These are phyloP conservation scores for Drosophila repletoides DNA, from an alignment of 1,140 invertebrate species.

Conservation along the genomic window DNA sequence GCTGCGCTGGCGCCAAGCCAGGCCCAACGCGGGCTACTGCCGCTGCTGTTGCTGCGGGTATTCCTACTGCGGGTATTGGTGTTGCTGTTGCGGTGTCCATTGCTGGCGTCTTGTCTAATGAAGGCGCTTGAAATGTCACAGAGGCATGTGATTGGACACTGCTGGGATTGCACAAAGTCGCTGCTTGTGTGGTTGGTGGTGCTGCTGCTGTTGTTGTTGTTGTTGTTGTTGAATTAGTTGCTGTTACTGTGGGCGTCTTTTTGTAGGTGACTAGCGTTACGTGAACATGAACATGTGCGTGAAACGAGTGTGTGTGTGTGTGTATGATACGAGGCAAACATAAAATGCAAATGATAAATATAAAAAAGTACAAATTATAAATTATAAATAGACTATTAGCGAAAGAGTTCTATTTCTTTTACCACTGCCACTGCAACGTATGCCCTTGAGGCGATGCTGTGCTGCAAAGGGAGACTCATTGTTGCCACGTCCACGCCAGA, in stretches of 20 bases:
- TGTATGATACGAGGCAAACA: constrained; percentile 20
- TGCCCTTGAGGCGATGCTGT: constrained; percentile 76
- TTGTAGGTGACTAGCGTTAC: constrained; percentile 71
- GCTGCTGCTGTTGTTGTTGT: constrained; percentile 5
- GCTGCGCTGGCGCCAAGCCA: constrained; percentile 32
- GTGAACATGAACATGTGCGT: constrained; percentile 28
- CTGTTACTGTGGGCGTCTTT: constrained; percentile 56
- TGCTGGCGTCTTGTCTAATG: constrained; percentile 47
- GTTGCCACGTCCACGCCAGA: constrained; percentile 53
- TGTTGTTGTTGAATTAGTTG: constrained; percentile 33
- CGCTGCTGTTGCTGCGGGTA: constrained; percentile 27
- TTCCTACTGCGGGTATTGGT: constrained; percentile 16
- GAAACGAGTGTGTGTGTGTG: constrained; percentile 21
- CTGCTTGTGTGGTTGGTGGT: constrained; percentile 6
- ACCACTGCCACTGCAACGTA: constrained; percentile 81
- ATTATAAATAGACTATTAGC: not conserved
- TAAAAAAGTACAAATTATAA: constrained; percentile 35
- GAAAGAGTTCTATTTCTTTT: constrained; percentile 22
- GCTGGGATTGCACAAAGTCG: constrained; percentile 31
- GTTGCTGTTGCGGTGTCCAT: constrained; percentile 14
- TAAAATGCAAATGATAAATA: constrained; percentile 25
- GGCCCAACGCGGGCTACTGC: constrained; percentile 37
- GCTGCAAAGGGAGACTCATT: constrained; percentile 44
- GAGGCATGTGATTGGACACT: constrained; percentile 54
- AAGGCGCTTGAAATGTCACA: constrained; percentile 68